Base-by-base conservation (phyloP, 1,140 invertebrate species). In the Drosophila kanapiae region DNA sequence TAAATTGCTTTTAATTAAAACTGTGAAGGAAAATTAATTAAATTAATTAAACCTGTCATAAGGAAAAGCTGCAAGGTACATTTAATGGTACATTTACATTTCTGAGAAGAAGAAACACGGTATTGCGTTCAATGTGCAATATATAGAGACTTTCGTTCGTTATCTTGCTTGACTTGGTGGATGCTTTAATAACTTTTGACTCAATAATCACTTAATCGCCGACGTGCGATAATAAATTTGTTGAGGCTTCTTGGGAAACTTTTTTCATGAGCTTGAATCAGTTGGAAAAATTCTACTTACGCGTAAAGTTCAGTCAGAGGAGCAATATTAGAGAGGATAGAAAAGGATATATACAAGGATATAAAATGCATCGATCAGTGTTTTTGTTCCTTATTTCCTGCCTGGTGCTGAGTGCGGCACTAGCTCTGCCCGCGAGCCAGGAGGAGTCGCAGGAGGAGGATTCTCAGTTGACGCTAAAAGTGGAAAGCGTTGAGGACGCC, bases 151-250 rank as follows among this genome's bases (percentile, higher is more conserved):
- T 18, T 65, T 27, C 9, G 14, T 33, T 14, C 8, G 23, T 37
- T 74, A 72, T 74, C 70, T 60, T 45, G 9, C 29, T 14, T 4
- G 61, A 27, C 43, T 16, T 60, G 29, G 27, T 61, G 23, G 63
- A 61, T 43, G 63, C 63, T 61, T 47, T 29, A 70, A 72, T 60
- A 49, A 40, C 45, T 59, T 49, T 59, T 71, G 37, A 72, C 37
- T 59, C 37, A 37, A 35, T 70, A 70, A 70, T 68, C 67, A 23
- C 53, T 51, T 60, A 72, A 60, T 51, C 53, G 10, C 53, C 23
- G 23, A 23, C 31, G 45, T 31, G 48, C 8, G 70, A 72, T 74
- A 74, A 10, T 8, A 37, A 23, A 35, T 48, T 56, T 29, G 42
- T 27, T 16, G 51, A 58, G 69, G 69, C 23, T 58, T 71, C 67